phyloP scores from a whole-genome alignment of 2,797 vertebrate genomes.

The Epinephelus coioides region DNA sequence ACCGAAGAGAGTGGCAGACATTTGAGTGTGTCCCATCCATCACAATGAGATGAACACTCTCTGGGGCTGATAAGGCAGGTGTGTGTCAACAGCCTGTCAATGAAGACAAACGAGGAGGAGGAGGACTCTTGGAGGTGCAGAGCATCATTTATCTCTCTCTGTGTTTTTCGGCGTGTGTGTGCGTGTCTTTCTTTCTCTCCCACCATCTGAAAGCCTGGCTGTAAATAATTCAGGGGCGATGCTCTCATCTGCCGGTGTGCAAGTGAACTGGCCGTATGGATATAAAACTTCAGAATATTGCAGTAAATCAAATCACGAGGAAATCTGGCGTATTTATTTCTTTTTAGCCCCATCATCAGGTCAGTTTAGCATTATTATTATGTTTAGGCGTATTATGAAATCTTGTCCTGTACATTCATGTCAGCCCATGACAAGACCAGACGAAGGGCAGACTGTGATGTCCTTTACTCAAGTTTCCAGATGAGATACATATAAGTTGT shows the following conservation, averaged over 20 bases:
- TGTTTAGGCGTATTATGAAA: not conserved
- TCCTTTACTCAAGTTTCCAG: not conserved
- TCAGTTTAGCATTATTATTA: conserved; percentile 6
- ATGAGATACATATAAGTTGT: not conserved
- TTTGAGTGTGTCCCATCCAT: conserved; percentile 68
- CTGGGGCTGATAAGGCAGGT: conserved; percentile 71
- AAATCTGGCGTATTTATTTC: not conserved
- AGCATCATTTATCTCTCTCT: conserved; percentile 60
- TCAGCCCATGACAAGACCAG: not conserved
- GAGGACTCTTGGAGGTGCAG: conserved; percentile 43
- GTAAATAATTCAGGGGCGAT: conserved; percentile 55
- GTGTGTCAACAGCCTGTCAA: conserved; percentile 77
- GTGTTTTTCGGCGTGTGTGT: not conserved
- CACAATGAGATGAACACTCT: conserved; percentile 66
- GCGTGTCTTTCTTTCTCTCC: conserved; percentile 13
- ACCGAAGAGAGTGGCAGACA: conserved; percentile 51
- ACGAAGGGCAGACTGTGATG: not conserved
- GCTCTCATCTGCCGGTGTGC: conserved; percentile 68
- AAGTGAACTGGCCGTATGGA: conserved; percentile 36
- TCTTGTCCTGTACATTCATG: conserved; percentile 9
- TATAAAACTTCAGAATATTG: not conserved
- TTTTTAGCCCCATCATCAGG: not conserved
- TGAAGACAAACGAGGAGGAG: conserved; percentile 77
- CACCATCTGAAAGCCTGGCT: conserved; percentile 12
- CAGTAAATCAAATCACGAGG: conserved; percentile 13